Conservation (phyloP, 2,113 vertebrate species). For the Oriolus oriolus region DNA sequence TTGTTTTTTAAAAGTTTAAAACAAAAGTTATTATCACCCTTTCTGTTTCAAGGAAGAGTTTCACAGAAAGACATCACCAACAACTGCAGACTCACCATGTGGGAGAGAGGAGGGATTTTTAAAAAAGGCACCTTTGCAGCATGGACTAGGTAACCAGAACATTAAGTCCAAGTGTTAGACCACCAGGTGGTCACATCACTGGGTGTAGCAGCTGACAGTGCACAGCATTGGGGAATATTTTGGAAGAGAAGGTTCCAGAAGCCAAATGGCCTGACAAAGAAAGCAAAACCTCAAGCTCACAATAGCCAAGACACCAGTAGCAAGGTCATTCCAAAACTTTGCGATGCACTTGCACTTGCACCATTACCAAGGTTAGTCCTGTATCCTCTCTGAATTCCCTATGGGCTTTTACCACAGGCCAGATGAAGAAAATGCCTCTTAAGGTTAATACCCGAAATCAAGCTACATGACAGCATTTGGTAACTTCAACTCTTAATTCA, state of each 20-base stretch:
- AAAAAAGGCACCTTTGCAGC: background rate
- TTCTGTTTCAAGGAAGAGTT: background rate
- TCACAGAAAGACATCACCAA: background rate
- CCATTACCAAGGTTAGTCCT: background rate
- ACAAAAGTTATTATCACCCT: background rate
- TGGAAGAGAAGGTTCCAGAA: background rate
- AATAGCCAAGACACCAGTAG: background rate
- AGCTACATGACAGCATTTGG: background rate
- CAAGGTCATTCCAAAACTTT: background rate
- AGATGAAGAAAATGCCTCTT: background rate
- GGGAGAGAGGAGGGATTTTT: background rate
- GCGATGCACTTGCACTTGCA: accelerated
- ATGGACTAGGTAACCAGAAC: background rate
- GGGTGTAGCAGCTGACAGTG: background rate
- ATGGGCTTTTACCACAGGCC: background rate
- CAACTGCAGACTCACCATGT: background rate
- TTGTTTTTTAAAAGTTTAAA: background rate
- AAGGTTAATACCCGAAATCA: background rate
- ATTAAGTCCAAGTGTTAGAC: background rate
- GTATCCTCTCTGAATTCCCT: background rate
- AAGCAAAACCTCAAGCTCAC: background rate
- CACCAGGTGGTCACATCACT: background rate
- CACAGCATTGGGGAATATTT: background rate
- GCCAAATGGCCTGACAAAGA: background rate
- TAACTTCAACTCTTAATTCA: background rate